phyloP scores from a whole-genome alignment of 2,113 vertebrate species.

The Thryonomys swinderianus region DNA sequence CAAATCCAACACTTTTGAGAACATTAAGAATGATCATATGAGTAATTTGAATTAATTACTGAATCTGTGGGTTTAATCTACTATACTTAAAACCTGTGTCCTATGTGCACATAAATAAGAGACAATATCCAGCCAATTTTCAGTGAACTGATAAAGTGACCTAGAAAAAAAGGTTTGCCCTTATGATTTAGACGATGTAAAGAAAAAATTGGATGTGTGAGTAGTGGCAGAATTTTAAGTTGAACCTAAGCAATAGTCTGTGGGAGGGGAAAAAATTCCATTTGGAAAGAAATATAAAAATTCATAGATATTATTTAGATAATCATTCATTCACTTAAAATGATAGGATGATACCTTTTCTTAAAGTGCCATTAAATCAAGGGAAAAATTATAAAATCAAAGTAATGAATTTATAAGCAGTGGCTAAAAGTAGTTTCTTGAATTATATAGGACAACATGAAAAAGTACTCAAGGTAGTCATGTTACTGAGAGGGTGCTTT shows the following conservation, averaged over 20 bases:
- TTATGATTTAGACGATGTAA: not conserved
- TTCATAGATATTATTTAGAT: not conserved
- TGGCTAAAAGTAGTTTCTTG: not conserved
- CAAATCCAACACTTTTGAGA: not conserved
- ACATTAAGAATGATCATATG: slow-evolving; percentile 29
- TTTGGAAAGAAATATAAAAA: not conserved
- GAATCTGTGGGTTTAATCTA: slow-evolving; percentile 51
- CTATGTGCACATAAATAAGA: not conserved
- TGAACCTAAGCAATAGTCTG: not conserved
- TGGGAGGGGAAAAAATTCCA: not conserved
- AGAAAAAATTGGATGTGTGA: not conserved
- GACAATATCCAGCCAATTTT: not conserved
- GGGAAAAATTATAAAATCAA: not conserved
- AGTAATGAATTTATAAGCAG: not conserved
- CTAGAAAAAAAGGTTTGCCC: not conserved
- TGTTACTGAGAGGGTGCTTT: not conserved
- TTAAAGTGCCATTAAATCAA: slow-evolving; percentile 19
- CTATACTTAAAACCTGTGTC: not conserved
- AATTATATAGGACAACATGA: not conserved
- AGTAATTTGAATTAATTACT: slow-evolving; percentile 37
- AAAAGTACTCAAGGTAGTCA: not conserved
- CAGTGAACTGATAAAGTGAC: slow-evolving; percentile 15
- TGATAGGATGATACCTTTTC: slow-evolving; percentile 28
- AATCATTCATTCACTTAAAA: not conserved
- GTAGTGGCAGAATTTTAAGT: not conserved